phyloP scores from a whole-genome alignment of 1,140 invertebrate genomes.

The Macrobrachium rosenbergii region DNA sequence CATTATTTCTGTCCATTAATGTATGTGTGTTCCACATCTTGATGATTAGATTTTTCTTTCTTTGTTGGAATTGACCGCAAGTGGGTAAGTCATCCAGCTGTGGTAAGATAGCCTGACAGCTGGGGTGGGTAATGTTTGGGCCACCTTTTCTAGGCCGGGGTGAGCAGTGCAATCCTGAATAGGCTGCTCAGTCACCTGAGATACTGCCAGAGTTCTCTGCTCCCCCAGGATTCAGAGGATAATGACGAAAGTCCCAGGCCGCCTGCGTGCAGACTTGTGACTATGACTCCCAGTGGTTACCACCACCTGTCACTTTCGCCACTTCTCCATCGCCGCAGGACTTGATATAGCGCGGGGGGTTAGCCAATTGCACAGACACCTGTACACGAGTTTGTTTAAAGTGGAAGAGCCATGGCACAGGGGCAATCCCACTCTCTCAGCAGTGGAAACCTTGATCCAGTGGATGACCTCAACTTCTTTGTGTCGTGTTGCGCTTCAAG shows the following conservation, averaged over 20 bases:
- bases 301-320: neutral
- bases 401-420: too few species aligned
- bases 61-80: neutral
- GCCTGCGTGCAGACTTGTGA: neutral
- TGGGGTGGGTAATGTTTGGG: neutral
- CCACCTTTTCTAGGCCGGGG: conserved; percentile 27
- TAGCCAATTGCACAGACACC: too few species aligned
- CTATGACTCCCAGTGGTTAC: too few species aligned
- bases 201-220: neutral
- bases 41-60: neutral
- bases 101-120: neutral
- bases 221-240: neutral
- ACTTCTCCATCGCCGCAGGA: neutral
- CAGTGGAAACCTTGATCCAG: too few species aligned
- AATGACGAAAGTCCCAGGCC: neutral
- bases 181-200: conserved; percentile 9
- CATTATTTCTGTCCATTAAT: neutral
- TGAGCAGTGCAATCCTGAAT: conserved; percentile 25
- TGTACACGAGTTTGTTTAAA: too few species aligned
- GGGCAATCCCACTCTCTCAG: too few species aligned
- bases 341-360: too few species aligned
- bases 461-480: too few species aligned
- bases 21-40: neutral
- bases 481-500: too few species aligned
- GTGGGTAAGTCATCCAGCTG: neutral